These are phyloP conservation scores for Cyanoliseus patagonus DNA, from an alignment of 2,113 vertebrate species.

Conservation along the genomic window DNA sequence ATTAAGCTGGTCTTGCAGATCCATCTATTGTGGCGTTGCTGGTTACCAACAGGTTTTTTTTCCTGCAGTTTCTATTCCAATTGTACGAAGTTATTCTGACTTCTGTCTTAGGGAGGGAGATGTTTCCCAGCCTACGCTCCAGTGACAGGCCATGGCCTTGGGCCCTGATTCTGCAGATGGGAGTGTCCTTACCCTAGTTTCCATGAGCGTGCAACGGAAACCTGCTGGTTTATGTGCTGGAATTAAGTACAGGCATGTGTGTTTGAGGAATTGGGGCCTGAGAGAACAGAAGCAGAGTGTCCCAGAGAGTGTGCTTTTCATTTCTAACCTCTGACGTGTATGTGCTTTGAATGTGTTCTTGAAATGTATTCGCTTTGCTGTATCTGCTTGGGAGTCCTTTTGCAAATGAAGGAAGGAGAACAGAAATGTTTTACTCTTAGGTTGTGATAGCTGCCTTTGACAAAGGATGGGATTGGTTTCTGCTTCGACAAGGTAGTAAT, in stretches of 20 bases:
- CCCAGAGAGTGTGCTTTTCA: not conserved
- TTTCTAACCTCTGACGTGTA: not conserved
- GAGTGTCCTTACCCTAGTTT: not conserved
- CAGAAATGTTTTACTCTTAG: not conserved
- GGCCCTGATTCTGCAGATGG: not conserved
- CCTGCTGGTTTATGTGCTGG: not conserved
- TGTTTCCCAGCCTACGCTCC: not conserved
- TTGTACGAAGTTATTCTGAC: not conserved
- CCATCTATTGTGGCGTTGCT: not conserved
- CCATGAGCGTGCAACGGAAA: not conserved
- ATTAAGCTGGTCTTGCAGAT: not conserved
- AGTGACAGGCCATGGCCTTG: not conserved
- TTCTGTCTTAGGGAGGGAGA: not conserved
- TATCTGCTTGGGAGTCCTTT: not conserved
- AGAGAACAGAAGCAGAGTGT: not conserved
- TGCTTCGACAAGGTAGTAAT: not conserved
- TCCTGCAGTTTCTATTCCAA: not conserved
- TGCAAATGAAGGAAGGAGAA: not conserved
- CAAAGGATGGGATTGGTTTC: not conserved
- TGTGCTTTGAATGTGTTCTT: not conserved
- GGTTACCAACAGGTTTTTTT: not conserved
- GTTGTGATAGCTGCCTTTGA: not conserved
- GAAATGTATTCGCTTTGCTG: not conserved
- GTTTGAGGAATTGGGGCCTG: not conserved
- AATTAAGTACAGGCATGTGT: not conserved